Evolutionary conservation across 2,888 invertebrate genomes (phyloP).

Genomic region (Ornithoptera priamus): DNA sequence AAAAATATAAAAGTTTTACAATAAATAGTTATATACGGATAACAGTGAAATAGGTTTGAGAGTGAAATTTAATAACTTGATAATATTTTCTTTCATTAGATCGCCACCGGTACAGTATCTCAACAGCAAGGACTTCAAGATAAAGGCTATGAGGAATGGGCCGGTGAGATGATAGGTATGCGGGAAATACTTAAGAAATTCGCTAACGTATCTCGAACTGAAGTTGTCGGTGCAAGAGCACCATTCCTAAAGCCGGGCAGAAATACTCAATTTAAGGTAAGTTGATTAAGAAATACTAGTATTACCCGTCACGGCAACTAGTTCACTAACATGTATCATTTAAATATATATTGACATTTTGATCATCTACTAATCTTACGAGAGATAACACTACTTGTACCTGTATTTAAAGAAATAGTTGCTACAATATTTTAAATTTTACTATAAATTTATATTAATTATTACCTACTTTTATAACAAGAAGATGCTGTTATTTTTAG

Average conservation of each 20-base stretch:
- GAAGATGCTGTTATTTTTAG: no score
- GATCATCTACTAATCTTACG: neutral
- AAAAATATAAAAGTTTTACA: no score
- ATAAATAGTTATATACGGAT: neutral
- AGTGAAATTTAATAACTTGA: neutral
- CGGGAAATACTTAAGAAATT: slow-evolving; percentile 91
- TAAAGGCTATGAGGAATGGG: slow-evolving; percentile 95
- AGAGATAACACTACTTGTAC: neutral
- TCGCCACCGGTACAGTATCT: slow-evolving; percentile 82
- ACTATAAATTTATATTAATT: no score
- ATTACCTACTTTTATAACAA: no score
- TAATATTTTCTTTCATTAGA: slow-evolving; percentile 45
- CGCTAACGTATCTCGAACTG: slow-evolving; percentile 88
- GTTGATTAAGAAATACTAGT: slow-evolving; percentile 22
- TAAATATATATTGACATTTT: slow-evolving; percentile 14
- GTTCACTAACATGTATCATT: slow-evolving; percentile 10
- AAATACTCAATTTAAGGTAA: slow-evolving; percentile 93
- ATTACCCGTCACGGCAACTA: slow-evolving; percentile 22
- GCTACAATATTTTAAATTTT: neutral
- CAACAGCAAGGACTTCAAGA: slow-evolving; percentile 91
- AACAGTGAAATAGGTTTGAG: neutral
- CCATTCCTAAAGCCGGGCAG: slow-evolving; percentile 95
- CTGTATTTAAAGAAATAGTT: neutral
- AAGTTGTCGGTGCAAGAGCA: slow-evolving; percentile 92
- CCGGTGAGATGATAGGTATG: slow-evolving; percentile 96